Evolutionary conservation across 1,140 invertebrate genomes (phyloP), one percentile per base, ranked within the genome.

Genomic region (Apis laboriosa): DNA sequence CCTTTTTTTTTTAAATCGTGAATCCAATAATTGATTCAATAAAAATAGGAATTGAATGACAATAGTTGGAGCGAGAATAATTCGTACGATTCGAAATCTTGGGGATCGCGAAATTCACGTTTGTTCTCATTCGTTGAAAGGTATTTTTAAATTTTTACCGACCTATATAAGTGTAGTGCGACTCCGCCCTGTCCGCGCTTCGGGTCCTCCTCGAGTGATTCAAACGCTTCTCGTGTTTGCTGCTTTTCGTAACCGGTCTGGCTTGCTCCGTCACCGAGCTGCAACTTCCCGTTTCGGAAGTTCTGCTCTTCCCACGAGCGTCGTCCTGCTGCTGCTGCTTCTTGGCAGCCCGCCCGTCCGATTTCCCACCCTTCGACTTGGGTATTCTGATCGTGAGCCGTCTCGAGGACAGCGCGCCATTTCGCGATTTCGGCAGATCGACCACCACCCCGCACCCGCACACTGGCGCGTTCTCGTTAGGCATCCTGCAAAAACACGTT

Each of bases 81-180:
- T 28, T 7, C 7, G 9, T 15, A 24, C n/a, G n/a, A 7, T 13
- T 56, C 13, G 55, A 56, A 7, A 24, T 13, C 4, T 13, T 13
- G 11, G 2, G 11, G 24, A 0, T 24, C 24, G 24, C 13, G 55
- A 56, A 7, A 5, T 61, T 5, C 11, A 15, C 7, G 24, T 2
- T 24, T n/a, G n/a, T 2, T 63, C 11, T 7, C 61, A 28, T 24
- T 15, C 12, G n/a, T 68, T 1, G 15, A n/a, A 21, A 0, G 11
- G 43, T 49, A 21, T n/a, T n/a, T n/a, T n/a, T 24, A 21, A n/a
- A 70, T 70, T 70, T 51, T n/a, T 21, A 87, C 87, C 85, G 15
- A 94, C 93, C 93, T 56, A 94, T 94, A 19, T 94, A 94, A 24
- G 93, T 94, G 63, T 94, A 94, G 88, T 94, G 92, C 8, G 94